Evolutionary conservation across 2,888 invertebrate species (phyloP), one percentile per base, ranked within the genome.

Genomic region (Proisotoma minuta): DNA sequence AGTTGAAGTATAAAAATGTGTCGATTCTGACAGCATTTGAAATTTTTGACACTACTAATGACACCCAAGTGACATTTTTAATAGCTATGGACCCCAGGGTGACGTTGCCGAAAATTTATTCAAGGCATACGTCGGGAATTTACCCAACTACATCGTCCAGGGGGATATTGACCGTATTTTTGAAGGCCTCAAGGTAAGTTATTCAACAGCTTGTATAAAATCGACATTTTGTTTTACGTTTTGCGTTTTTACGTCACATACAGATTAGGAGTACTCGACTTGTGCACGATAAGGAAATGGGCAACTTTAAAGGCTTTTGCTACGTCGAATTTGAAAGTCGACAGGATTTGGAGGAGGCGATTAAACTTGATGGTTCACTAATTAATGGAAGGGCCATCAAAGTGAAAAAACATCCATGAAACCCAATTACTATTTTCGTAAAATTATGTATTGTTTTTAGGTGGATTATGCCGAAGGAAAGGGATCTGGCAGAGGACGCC

Each of bases 251-350:
- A 34, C 15, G 8, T 34, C 34, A 34, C 34, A 34, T 43, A n/a
- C 43, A 43, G 43, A 43, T 20, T 18, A 43, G 18, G 18, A 12
- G 4, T 73, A 77, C 79, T 8, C 75, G 81, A 57, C 73, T 81
- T 64, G 80, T 81, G 3, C 74, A 80, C 69, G 81, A 81, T 70
- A 77, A 75, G 72, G 81, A 81, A 61, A 80, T 80, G 43, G 81
- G 80, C 71, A 76, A 76, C 65, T 81, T 81, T 74, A 81, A 81
- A 76, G 80, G 80, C 27, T 81, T 79, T 75, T 79, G 81, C 57
- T 81, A 81, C 75, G 81, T 81, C 27, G 81, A 81, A 74, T 81
- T 81, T 76, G 79, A 78, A 52, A 79, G 79, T 70, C 52, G 74
- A 47, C 76, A 78, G 3, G 78, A 78, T 8, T 73, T 81, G 51